Evolutionary conservation across 2,888 invertebrate genomes (phyloP), one percentile per base, ranked within the genome.

Genomic region (Eilema sororculum): DNA sequence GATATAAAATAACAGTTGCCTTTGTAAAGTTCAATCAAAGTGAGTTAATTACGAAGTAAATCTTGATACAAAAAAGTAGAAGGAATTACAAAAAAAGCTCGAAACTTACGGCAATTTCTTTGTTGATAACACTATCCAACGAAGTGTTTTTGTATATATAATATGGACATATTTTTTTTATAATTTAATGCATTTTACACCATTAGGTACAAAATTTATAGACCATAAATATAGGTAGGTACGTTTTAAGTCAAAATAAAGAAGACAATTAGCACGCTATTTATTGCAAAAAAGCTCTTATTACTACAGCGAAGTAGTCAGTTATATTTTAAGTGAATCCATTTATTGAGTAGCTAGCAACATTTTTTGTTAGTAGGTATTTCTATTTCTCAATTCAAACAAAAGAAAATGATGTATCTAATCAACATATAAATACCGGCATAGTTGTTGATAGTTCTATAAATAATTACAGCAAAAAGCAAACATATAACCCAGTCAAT

Each of bases 401-500:
- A n/a, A 20, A 28, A 64, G 2, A 52, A 64, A 37, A 46, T 30
- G 13, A 63, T 61, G 37, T 57, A 56, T 57, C 13, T 57, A 30
- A 56, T 30, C 9, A 56, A 57, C 65, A 28, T 25, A 68, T n/a
- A 63, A 63, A 64, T 28, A 28, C 25, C 16, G 16, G 22, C 24
- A 4, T n/a, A 33, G 22, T 28, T 24, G 1, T 30, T 33, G 25
- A 28, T 24, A 60, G 72, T 67, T 13, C 30, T 58, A 69, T 46
- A 74, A 65, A 72, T 60, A 56, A 64, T 72, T 52, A 28, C 69
- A 67, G 69, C 73, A 78, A 78, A 82, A 81, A 74, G 67, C 67
- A 59, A 57, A 37, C 65, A 75, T 69, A 72, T 75, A 75, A 73
- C 78, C 76, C 67, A 75, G 75, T 82, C 72, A 20, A 46, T 73